These are phyloP conservation scores for Gymnocypris eckloni DNA, from an alignment of 2,797 vertebrate genomes.

Conservation along the genomic window DNA sequence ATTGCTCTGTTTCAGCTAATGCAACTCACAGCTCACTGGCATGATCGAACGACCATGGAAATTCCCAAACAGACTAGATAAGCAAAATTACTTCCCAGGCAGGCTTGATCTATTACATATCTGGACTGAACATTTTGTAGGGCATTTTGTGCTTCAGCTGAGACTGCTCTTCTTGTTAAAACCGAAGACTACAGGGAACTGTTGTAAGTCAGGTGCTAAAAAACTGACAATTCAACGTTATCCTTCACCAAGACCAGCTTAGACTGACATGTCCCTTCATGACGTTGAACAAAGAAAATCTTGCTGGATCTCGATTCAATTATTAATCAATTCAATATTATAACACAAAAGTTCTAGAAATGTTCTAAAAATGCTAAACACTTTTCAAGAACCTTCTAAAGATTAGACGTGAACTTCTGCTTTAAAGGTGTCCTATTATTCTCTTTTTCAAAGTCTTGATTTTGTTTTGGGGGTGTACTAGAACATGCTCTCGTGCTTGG, in stretches of 20 bases:
- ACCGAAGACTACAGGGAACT: background rate
- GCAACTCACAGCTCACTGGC: background rate
- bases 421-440: background rate
- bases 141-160: conserved; percentile 6
- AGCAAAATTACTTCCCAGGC: conserved; percentile 15
- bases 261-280: background rate
- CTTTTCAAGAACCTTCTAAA: background rate
- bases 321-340: background rate
- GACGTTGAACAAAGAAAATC: background rate
- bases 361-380: background rate
- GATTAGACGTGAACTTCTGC: background rate
- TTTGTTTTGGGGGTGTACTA: no score
- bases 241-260: background rate
- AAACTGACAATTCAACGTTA: background rate
- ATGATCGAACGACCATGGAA: background rate
- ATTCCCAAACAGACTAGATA: conserved; percentile 20
- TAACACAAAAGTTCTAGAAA: background rate
- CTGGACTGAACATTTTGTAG: conserved; percentile 28
- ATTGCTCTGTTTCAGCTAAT: conserved; percentile 19
- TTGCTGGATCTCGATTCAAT: background rate
- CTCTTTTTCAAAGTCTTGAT: no score
- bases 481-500: no score
- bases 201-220: background rate
- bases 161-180: conserved; percentile 24
- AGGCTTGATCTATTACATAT: conserved; percentile 27